Conservation (phyloP, 2,797 vertebrate genomes). For the Urosaurus nigricauda region DNA sequence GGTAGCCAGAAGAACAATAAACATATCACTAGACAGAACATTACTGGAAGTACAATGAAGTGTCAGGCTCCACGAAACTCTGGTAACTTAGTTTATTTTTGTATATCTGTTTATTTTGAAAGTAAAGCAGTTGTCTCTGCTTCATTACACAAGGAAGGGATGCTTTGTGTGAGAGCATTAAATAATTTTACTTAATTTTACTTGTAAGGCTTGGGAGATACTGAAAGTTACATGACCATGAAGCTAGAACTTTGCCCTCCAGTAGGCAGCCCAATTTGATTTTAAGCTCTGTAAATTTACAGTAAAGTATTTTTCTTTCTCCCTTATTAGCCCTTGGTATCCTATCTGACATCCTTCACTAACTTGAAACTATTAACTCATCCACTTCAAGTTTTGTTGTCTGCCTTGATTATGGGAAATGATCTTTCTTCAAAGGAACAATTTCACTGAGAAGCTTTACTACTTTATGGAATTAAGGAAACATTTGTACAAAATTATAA, state of each 20-base stretch:
- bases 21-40: constrained; percentile 28
- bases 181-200: neutral
- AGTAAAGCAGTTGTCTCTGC: neutral
- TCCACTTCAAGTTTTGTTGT: neutral
- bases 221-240: neutral
- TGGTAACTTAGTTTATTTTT: constrained; percentile 61
- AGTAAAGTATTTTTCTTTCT: no score
- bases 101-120: no score
- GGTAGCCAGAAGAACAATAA: constrained; percentile 63
- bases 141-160: neutral
- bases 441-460: neutral
- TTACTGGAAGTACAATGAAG: constrained; percentile 50
- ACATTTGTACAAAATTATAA: neutral
- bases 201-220: no score
- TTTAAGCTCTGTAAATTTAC: no score
- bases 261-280: no score
- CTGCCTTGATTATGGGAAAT: neutral
- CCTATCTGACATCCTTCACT: neutral
- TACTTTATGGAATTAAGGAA: neutral
- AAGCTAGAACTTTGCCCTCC: neutral
- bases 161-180: neutral
- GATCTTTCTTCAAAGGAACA: no score
- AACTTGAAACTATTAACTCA: neutral
- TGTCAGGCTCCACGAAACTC: constrained; percentile 73
- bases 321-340: no score